Conservation (phyloP, 2,113 vertebrate species). For the Colius striatus region DNA sequence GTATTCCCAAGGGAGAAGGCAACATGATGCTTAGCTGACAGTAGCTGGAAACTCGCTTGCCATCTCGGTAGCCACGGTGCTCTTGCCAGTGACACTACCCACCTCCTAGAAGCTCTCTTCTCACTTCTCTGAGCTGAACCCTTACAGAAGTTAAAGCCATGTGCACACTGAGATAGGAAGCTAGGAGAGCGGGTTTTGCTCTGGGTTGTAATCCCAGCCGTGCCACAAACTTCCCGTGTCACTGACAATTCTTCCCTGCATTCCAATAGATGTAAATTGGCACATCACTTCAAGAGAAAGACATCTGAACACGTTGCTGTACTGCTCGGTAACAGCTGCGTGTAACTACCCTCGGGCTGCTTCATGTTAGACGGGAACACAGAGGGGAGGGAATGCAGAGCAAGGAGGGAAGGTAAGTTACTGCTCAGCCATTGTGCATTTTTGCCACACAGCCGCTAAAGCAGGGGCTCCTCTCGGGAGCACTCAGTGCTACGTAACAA, state of each 20-base stretch:
- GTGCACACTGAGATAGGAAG: neutral
- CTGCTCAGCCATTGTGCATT: neutral
- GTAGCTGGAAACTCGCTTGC: no score
- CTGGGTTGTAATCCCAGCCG: neutral
- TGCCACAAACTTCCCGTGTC: neutral
- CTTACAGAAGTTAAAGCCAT: neutral
- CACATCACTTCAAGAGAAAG: neutral
- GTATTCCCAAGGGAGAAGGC: neutral
- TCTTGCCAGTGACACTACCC: neutral
- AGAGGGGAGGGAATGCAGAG: neutral
- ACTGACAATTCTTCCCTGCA: neutral
- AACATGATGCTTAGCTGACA: no score
- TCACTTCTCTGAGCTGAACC: neutral
- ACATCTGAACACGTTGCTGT: neutral
- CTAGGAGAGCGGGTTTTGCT: neutral
- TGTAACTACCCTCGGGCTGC: neutral
- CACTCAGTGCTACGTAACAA: neutral
- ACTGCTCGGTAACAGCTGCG: neutral
- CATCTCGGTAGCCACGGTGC: neutral
- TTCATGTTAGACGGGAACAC: rapidly evolving
- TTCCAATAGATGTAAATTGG: neutral
- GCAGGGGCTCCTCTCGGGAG: neutral
- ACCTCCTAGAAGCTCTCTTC: neutral
- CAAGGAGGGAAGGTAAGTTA: neutral
- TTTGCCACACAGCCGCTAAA: neutral